Evolutionary conservation across 2,797 vertebrate genomes (phyloP).

Genomic region (Labeo calbasu): DNA sequence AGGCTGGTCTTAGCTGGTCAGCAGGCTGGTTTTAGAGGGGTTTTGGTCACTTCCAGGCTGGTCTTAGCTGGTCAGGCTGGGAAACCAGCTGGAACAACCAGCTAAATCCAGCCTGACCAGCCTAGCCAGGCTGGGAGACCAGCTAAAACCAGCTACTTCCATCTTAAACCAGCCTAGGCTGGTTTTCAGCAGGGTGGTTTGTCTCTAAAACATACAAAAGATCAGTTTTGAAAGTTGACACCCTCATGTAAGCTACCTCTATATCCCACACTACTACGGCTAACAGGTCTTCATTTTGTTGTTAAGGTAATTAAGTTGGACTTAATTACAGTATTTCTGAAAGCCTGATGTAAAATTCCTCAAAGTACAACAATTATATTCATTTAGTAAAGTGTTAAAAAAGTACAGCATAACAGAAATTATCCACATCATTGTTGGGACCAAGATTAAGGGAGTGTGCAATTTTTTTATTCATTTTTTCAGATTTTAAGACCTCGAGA

Average conservation of each 20-base stretch:
- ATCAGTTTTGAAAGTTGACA: background rate
- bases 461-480: background rate
- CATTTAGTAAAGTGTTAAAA: background rate
- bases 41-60: no score
- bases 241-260: background rate
- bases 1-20: no score
- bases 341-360: background rate
- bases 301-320: background rate
- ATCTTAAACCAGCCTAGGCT: no score
- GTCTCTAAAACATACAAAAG: background rate
- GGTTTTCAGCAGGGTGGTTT: background rate
- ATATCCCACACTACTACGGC: background rate
- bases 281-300: background rate
- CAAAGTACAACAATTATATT: background rate
- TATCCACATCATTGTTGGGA: background rate
- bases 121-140: no score
- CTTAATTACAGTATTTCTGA: background rate
- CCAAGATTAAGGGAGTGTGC: background rate
- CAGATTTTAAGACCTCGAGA: conserved; percentile 61
- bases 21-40: no score
- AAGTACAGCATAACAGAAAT: background rate
- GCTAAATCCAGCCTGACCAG: no score
- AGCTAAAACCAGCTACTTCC: no score
- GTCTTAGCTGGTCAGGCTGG: no score
- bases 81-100: no score